phyloP scores from a whole-genome alignment of 1,140 invertebrate species.

The Zaprionus inermis region DNA sequence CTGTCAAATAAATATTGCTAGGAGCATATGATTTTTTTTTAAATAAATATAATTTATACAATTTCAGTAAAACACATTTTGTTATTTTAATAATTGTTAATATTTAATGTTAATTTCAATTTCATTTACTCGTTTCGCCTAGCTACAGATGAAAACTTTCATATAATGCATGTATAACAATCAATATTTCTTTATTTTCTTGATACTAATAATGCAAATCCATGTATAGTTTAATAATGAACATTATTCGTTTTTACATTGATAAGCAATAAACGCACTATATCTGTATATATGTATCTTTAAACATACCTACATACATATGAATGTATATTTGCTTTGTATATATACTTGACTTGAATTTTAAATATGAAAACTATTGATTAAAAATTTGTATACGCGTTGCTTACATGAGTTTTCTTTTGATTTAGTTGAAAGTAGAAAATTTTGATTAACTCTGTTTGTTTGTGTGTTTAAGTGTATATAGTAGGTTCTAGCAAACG shows the following conservation, averaged over 20 bases:
- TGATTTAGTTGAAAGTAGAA: constrained; percentile 53
- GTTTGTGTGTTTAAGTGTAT: constrained; percentile 29
- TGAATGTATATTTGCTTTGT: constrained; percentile 19
- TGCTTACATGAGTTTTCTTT: constrained; percentile 60
- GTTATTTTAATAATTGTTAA: constrained; percentile 44
- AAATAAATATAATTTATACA: too few species aligned
- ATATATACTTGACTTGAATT: constrained; percentile 47
- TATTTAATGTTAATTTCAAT: constrained; percentile 70
- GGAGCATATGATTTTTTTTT: too few species aligned
- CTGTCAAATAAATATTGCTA: too few species aligned
- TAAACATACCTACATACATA: constrained; percentile 16
- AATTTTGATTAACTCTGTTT: constrained; percentile 52
- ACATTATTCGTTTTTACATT: constrained; percentile 56
- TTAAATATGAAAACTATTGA: constrained; percentile 69
- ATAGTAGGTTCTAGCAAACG: constrained; percentile 49
- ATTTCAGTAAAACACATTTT: constrained; percentile 21
- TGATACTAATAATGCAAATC: constrained; percentile 22
- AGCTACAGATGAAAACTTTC: constrained; percentile 77
- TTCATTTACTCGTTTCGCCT: constrained; percentile 59
- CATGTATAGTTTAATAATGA: constrained; percentile 63
- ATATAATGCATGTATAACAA: constrained; percentile 61
- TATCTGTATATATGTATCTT: constrained; percentile 29
- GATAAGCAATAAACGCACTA: constrained; percentile 24
- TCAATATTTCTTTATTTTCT: constrained; percentile 49
- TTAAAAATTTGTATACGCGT: constrained; percentile 72